Percentiles rank a stretch among this genome's conserved stretches.
phyloP scores from a whole-genome alignment of 2,888 invertebrate genomes.

The Galeruca laticollis region DNA sequence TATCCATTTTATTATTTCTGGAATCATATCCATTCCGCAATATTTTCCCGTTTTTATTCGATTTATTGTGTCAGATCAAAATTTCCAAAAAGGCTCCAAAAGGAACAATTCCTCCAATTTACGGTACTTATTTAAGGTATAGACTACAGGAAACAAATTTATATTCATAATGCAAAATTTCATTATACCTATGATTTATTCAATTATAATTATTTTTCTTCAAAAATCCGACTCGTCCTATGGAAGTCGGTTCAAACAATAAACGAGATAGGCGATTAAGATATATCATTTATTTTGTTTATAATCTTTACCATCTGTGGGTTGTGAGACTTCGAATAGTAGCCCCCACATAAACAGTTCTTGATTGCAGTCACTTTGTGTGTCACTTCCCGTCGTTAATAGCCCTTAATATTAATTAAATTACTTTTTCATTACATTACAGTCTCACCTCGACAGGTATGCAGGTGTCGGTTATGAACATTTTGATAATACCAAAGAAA shows the following conservation, averaged over 20 bases:
- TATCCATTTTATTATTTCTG: too few relatives aligned
- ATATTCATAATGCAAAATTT: too few relatives aligned
- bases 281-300: slow-evolving; percentile 17
- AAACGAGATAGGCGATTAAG: slow-evolving; percentile 16
- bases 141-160: too few relatives aligned
- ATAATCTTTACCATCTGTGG: slow-evolving; percentile 14
- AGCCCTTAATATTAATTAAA: slow-evolving; percentile 60
- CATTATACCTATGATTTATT: not conserved
- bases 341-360: slow-evolving; percentile 52
- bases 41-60: too few relatives aligned
- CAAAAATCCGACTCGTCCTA: not conserved
- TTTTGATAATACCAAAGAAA: slow-evolving; percentile 3
- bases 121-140: too few relatives aligned
- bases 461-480: slow-evolving; percentile 37
- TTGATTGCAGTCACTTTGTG: slow-evolving; percentile 52
- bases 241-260: not conserved
- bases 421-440: slow-evolving; percentile 54
- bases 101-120: too few relatives aligned
- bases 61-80: too few relatives aligned
- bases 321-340: slow-evolving; percentile 37
- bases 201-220: not conserved
- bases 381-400: slow-evolving; percentile 61
- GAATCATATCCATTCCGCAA: too few relatives aligned
- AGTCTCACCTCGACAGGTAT: slow-evolving; percentile 33
- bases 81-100: too few relatives aligned